Base-by-base conservation (phyloP, 2,797 vertebrate genomes). In the Phoxinus dragarum region DNA sequence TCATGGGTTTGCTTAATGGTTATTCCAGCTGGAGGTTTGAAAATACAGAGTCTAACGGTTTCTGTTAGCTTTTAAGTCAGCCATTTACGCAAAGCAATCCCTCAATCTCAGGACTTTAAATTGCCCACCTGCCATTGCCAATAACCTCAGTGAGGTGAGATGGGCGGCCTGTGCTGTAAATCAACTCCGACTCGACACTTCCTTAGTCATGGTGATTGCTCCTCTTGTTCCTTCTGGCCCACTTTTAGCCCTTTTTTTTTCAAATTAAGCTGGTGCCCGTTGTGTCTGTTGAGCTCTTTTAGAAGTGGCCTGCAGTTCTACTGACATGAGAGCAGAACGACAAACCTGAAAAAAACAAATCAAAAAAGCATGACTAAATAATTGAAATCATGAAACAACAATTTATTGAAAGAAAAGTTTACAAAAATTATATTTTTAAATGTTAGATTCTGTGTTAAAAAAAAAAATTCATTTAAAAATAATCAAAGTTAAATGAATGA, bases 171-270 rank as follows among this genome's bases (percentile, higher is more conserved):
- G 47, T 34, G 14, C 38, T 59, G 27, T 89, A 82, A 77, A 86
- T 87, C n/a, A 31, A 23, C 5, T 76, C 7, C 1, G 21, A 52
- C 52, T 80, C 86, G 81, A 76, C 82, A 64, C 64, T 44, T 68
- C 73, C 77, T 89, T 79, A 78, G 84, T 84, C 84, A 88, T 31
- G 54, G 80, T 47, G 74, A 67, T 78, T 73, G 42, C 40, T 80
- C 68, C 68, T 67, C 34, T n/a, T 64, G 36, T 66, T 74, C 21
- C 1, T 14, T 27, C 52, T 82, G 36, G 19, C n/a, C 36, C 81
- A 73, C 38, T 49, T 64, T 61, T n/a, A 82, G 69, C 11, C 81
- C 31, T 52, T 66, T 75, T 66, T 66, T 44, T 47, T 8, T 64
- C 36, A 44, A 36, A 36, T 61, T 44, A 27, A 34, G 27, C 42